Evolutionary conservation across 2,113 vertebrate genomes (phyloP).

Genomic region (Eulemur macaco): DNA sequence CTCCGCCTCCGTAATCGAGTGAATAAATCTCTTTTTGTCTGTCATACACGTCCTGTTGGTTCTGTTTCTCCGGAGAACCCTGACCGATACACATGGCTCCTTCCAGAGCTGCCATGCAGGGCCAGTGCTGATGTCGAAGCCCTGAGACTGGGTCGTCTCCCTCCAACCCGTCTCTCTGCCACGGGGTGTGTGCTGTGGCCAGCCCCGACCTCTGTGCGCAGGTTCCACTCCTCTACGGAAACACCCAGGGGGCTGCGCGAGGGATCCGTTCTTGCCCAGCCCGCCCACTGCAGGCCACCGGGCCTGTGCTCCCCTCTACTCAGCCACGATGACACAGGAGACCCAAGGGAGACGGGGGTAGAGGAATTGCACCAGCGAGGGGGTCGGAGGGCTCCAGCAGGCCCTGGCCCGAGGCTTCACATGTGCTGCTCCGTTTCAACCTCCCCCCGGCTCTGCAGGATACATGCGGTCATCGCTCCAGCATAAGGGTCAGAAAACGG

Average conservation of each 20-base stretch:
- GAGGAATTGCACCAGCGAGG: neutral
- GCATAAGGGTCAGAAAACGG: neutral
- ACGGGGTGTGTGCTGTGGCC: neutral
- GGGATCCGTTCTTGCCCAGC: too few relatives aligned
- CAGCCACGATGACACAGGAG: too few relatives aligned
- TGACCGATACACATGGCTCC: accelerated
- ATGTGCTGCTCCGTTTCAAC: accelerated
- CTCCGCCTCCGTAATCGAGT: accelerated
- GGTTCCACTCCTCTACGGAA: neutral
- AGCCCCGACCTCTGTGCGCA: neutral
- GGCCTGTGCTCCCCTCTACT: neutral
- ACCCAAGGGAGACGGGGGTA: accelerated
- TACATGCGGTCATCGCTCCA: accelerated
- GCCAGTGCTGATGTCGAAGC: too few relatives aligned
- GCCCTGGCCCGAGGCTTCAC: too few relatives aligned
- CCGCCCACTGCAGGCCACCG: neutral
- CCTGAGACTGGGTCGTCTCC: neutral
- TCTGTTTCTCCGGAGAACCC: neutral
- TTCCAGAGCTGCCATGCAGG: neutral
- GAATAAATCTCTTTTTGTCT: neutral
- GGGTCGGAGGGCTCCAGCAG: neutral
- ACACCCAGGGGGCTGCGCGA: neutral
- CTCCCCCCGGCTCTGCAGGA: neutral
- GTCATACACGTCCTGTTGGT: neutral
- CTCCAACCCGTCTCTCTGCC: neutral